Evolutionary conservation across 2,797 vertebrate species (phyloP).

Genomic region (Acanthurus tractus): DNA sequence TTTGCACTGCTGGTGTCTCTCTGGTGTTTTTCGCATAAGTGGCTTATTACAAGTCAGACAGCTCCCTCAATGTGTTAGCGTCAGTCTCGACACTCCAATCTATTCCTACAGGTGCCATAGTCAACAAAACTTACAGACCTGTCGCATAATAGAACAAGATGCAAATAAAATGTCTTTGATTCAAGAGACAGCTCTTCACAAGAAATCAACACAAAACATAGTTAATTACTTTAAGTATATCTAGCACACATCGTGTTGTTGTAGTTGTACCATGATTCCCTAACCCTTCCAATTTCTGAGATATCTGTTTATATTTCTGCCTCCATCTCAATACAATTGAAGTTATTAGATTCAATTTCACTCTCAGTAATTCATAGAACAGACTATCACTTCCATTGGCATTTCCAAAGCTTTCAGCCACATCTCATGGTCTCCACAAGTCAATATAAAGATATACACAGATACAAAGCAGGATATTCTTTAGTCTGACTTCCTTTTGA

Average conservation of each 20-base stretch:
- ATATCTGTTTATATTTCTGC: background rate
- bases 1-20: constrained; percentile 8
- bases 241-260: background rate
- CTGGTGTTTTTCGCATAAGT: background rate
- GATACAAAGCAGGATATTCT: too few species aligned
- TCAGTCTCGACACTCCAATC: constrained; percentile 12
- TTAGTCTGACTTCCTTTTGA: too few species aligned
- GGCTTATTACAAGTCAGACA: constrained; percentile 23
- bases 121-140: background rate
- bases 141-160: background rate
- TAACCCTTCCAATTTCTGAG: too few species aligned
- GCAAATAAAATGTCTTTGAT: background rate
- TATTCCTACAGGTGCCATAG: background rate
- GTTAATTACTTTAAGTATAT: background rate
- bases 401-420: background rate
- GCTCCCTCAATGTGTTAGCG: background rate
- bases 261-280: too few species aligned
- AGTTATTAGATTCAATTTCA: background rate
- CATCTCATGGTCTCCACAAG: background rate
- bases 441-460: too few species aligned
- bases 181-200: background rate
- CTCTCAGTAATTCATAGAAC: background rate
- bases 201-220: background rate
- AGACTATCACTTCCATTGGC: background rate
- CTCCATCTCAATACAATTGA: background rate